Base-by-base conservation (phyloP, 2,113 vertebrate genomes). In the Megatriorchis doriae region DNA sequence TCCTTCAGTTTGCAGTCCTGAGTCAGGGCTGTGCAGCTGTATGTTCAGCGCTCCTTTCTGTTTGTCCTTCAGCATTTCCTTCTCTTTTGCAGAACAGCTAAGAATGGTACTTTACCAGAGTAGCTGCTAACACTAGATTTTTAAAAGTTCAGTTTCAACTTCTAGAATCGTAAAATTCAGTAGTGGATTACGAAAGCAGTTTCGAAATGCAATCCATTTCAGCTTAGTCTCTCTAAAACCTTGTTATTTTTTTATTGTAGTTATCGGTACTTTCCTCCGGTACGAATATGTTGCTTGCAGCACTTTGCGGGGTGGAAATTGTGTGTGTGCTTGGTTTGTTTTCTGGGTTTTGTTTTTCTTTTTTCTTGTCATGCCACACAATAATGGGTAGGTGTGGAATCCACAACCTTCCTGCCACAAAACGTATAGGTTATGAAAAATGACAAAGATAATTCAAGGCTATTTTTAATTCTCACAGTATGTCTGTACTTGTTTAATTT, bases 221-320 rank as follows among this genome's bases (percentile, higher is more conserved):
- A 40, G 32, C 32, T 34, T 26, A 45, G 55, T 10, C 27, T n/a
- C 55, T 52, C 50, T 65, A 22, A 70, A 43, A 26, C 59, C 19
- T 31, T 22, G 12, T 20, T 40, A 4, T 13, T 42, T 62, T 67
- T 32, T 43, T 10, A 9, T 31, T 70, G 42, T 7, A 9, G n/a
- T 43, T 74, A 14, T 15, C 40, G 4, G 19, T 38, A 2, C 27
- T n/a, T 52, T 29, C 34, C 26, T 47, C 50, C 0, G 4, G 27
- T n/a, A 27, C 0, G 1, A 31, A 38, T 15, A 15, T 1, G 3
- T 50, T 22, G 16, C 59, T 48, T 11, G 21, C 34, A 27, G 50
- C 11, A 5, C 16, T 20, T 25, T 1, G 8, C 3, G 1, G 15
- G n/a, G 8, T 62, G 61, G 53, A 43, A 48, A 31, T 79, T 29